Base-by-base conservation (phyloP, 2,888 invertebrate genomes). In the Euzetes globulus region DNA sequence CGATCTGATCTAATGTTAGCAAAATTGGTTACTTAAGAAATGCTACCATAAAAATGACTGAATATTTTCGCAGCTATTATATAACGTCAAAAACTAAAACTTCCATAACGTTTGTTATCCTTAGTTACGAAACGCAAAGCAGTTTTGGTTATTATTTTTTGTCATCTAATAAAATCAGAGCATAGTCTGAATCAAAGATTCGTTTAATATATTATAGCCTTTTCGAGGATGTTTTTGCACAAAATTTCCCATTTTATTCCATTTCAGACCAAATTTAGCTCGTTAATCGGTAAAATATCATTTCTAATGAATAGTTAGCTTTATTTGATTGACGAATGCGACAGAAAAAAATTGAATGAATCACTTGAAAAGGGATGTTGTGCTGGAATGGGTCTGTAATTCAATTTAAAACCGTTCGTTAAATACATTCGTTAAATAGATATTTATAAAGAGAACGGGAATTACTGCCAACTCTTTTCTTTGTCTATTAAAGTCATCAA, bases 21-120 rank as follows among this genome's bases (percentile, higher is more conserved):
- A 25, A 33, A 65, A 65, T 65, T 65, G 65, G 65, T 65, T 65
- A 65, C 65, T 65, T 65, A 65, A 37, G 17, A 37, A 65, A 37
- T 33, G 65, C 65, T 65, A 37, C 27, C 60, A 60, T 9, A 55
- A 25, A 58, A 58, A 58, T 27, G 58, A 58, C 58, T 27, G 17
- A 25, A 58, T 27, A 58, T n/a, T 50, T n/a, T 50, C n/a, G 15
- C 17, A 50, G 17, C 15, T n/a, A 50, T n/a, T n/a, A 50, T 33
- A 25, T 19, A 33, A 6, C 29, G n/a, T 37, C 3, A 65, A n/a
- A 33, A 13, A 37, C n/a, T 65, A 9, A 37, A 65, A 13, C 29
- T 33, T 37, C 5, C 37, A n/a, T 65, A 4, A 33, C 29, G 29
- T 65, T n/a, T n/a, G 37, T 55, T 55, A 60, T 27, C 60, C 60